Evolutionary conservation across 2,888 invertebrate genomes (phyloP).

Genomic region (Lasioglossum vierecki): DNA sequence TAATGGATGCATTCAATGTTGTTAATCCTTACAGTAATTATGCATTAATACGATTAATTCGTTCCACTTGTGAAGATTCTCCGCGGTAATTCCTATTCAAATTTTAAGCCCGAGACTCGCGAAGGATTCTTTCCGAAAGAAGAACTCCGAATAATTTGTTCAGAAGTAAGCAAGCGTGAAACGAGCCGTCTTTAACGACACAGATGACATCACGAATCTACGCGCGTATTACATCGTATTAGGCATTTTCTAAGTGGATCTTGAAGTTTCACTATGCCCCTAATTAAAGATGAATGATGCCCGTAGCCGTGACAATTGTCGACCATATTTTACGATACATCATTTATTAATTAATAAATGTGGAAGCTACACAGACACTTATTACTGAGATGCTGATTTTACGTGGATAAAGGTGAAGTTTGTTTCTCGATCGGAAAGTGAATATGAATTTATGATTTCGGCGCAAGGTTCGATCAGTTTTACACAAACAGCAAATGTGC

Average conservation of each 20-base stretch:
- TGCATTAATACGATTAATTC: conserved; percentile 7
- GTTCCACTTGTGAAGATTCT: neutral
- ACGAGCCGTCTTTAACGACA: conserved; percentile 18
- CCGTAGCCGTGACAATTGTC: conserved; percentile 11
- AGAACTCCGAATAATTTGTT: conserved; percentile 4
- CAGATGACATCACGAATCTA: conserved; percentile 40
- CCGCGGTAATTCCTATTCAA: neutral
- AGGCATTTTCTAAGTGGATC: conserved; percentile 51
- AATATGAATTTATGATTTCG: no score
- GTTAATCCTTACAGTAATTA: conserved; percentile 11
- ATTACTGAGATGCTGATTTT: neutral
- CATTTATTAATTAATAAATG: neutral
- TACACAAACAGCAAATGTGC: no score
- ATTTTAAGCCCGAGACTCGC: neutral
- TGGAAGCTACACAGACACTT: neutral
- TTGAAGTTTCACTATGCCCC: conserved; percentile 24
- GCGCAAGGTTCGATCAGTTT: no score
- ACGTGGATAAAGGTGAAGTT: no score
- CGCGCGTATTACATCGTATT: conserved; percentile 7
- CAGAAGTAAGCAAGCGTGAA: conserved; percentile 30
- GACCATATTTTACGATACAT: neutral
- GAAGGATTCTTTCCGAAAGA: neutral
- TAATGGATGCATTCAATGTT: neutral
- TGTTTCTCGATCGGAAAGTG: no score
- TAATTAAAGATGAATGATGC: conserved; percentile 37